phyloP scores from a whole-genome alignment of 2,113 vertebrate species.

The Chlorodrepanis virens region DNA sequence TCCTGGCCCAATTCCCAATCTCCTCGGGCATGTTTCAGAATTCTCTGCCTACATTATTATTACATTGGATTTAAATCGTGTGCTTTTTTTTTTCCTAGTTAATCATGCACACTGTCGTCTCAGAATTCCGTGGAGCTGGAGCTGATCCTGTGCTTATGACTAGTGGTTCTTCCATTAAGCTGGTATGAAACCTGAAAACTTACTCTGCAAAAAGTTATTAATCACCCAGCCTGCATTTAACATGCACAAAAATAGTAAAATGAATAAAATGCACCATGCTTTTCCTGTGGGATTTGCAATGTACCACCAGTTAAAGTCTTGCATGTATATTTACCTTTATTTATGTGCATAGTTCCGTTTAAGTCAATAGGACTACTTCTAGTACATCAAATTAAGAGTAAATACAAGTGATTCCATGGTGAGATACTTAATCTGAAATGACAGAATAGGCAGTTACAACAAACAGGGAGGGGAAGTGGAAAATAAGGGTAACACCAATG shows the following conservation, averaged over 20 bases:
- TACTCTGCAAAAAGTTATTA: neutral
- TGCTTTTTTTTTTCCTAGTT: neutral
- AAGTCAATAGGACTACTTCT: neutral
- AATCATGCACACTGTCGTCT: neutral
- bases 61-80: neutral
- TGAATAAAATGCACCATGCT: neutral
- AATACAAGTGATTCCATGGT: neutral
- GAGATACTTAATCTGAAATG: neutral
- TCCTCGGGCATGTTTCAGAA: neutral
- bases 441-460: neutral
- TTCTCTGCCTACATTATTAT: neutral
- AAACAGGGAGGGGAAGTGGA: conserved; percentile 6
- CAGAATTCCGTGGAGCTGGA: neutral
- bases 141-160: neutral
- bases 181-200: neutral
- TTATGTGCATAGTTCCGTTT: neutral
- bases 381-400: neutral
- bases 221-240: neutral
- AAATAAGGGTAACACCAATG: neutral
- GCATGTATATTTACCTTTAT: neutral
- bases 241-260: neutral
- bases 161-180: fast-evolving
- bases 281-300: neutral
- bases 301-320: neutral
- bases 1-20: fast-evolving